Evolutionary conservation across 2,888 invertebrate genomes (phyloP).

Genomic region (Pseudoips prasinana): DNA sequence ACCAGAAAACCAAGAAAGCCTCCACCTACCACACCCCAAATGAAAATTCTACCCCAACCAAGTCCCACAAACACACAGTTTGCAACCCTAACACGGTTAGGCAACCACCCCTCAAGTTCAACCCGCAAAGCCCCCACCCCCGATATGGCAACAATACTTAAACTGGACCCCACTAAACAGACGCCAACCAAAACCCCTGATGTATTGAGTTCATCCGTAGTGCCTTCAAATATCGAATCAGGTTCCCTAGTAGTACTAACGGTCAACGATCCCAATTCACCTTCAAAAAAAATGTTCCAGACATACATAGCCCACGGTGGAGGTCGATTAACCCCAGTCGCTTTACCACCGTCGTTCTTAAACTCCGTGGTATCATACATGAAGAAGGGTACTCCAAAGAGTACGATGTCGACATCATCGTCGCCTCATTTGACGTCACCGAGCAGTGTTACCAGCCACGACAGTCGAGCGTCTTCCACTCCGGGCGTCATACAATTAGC

Average conservation of each 20-base stretch:
- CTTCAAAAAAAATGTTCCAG: constrained; percentile 69
- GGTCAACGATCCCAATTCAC: constrained; percentile 65
- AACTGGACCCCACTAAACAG: constrained; percentile 20
- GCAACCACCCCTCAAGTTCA: constrained; percentile 9
- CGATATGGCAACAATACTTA: constrained; percentile 26
- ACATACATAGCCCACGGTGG: constrained; percentile 65
- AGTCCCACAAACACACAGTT: not conserved
- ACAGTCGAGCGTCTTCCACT: constrained; percentile 41
- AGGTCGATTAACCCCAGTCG: constrained; percentile 59
- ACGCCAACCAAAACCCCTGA: not conserved
- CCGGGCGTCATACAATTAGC: constrained; percentile 45
- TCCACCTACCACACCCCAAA: constrained; percentile 4
- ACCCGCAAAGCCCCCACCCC: not conserved
- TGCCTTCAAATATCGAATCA: constrained; percentile 60
- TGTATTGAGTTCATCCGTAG: constrained; percentile 16
- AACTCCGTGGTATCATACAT: constrained; percentile 68
- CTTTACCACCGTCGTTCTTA: constrained; percentile 56
- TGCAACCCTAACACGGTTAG: not conserved
- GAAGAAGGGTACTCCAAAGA: constrained; percentile 58
- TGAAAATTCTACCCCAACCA: not conserved
- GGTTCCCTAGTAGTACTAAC: constrained; percentile 70
- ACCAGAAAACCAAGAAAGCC: constrained; percentile 1
- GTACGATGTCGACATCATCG: constrained; percentile 56
- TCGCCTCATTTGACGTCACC: constrained; percentile 67
- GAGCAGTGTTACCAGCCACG: constrained; percentile 57